phyloP scores from a whole-genome alignment of 2,888 invertebrate genomes.

The Chrysolina haemoptera region DNA sequence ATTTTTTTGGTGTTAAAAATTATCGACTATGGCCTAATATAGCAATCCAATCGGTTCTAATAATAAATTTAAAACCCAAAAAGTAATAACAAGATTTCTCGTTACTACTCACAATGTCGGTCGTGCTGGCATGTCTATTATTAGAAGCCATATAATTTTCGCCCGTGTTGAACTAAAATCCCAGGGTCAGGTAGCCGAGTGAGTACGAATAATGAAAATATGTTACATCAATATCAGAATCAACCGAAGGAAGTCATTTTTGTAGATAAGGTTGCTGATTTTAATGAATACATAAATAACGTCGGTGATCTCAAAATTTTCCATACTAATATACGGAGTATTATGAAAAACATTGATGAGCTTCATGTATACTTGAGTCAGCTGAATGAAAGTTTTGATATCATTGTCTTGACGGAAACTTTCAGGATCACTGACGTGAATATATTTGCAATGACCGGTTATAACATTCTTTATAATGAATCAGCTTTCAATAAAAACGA shows the following conservation, averaged over 20 bases:
- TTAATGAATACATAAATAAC: neutral
- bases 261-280: neutral
- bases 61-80: too few species aligned
- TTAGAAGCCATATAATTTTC: too few species aligned
- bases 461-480: neutral
- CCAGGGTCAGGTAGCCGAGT: too few species aligned
- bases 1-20: too few species aligned
- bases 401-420: too few species aligned
- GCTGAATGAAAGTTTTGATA: neutral
- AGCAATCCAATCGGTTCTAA: too few species aligned
- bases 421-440: neutral
- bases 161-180: too few species aligned
- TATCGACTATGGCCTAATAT: too few species aligned
- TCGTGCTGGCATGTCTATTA: too few species aligned
- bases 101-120: too few species aligned
- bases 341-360: neutral
- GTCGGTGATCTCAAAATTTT: neutral
- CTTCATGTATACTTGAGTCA: neutral
- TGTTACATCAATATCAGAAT: neutral
- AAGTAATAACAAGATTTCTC: too few species aligned
- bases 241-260: neutral
- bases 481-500: neutral
- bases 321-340: neutral
- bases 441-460: neutral
- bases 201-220: too few species aligned